Evolutionary conservation across 2,113 vertebrate genomes (phyloP).

Genomic region (Cavia porcellus): DNA sequence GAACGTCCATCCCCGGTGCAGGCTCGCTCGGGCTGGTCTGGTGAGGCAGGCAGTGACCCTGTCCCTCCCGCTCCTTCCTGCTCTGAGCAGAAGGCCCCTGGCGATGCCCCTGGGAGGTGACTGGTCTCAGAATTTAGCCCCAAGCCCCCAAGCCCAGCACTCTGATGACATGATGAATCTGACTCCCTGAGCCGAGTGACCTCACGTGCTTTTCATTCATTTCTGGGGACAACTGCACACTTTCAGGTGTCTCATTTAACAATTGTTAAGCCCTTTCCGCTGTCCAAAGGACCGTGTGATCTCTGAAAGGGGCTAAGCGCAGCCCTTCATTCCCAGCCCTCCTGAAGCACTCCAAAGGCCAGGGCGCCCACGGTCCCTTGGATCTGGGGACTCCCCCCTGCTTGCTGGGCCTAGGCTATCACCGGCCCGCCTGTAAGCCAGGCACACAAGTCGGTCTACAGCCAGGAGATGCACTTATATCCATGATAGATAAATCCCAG

Average conservation of each 20-base stretch:
- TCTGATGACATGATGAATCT: slow-evolving; percentile 11
- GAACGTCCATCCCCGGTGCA: rapidly evolving
- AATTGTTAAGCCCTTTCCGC: slow-evolving; percentile 83
- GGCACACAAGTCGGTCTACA: slow-evolving; percentile 65
- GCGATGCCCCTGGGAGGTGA: background rate
- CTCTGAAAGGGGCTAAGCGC: slow-evolving; percentile 72
- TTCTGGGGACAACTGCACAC: slow-evolving; percentile 80
- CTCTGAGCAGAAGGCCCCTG: background rate
- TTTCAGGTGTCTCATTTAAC: slow-evolving; percentile 82
- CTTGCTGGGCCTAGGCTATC: slow-evolving; percentile 74
- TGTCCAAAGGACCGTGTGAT: slow-evolving; percentile 80
- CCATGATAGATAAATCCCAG: slow-evolving; percentile 87
- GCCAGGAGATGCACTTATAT: slow-evolving; percentile 82
- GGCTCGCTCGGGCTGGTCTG: background rate
- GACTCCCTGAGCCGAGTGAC: slow-evolving; percentile 79
- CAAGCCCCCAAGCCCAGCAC: slow-evolving; percentile 59
- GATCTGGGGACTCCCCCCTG: slow-evolving; percentile 73
- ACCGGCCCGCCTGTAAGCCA: slow-evolving; percentile 36
- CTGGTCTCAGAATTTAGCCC: slow-evolving; percentile 74
- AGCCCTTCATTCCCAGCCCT: slow-evolving; percentile 68
- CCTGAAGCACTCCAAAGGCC: slow-evolving; percentile 77
- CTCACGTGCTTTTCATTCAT: slow-evolving; percentile 82
- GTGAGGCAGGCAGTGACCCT: too few relatives aligned
- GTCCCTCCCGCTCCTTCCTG: rapidly evolving
- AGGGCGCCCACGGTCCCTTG: slow-evolving; percentile 57